Evolutionary conservation across 92 coral and sea anemone genomes (phyloP), one percentile per base, ranked within the genome.

Genomic region (Palythoa grandiflora): DNA sequence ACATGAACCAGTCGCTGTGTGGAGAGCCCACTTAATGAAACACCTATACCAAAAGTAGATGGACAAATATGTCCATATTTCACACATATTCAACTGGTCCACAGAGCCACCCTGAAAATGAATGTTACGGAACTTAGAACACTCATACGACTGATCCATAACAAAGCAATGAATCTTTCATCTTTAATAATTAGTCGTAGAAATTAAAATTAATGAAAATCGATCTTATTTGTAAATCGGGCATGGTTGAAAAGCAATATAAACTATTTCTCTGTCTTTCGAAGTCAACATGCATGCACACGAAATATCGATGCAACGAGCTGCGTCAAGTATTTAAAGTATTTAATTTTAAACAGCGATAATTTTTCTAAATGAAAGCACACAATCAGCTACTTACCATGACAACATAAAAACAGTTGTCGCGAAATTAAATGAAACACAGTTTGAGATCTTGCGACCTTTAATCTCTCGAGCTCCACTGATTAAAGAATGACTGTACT

Each of bases 11-110:
- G 98, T 96, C 8, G 96, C 95, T 61, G 90, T 81, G 76, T 96
- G 98, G 20, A 96, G 96, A 13, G 96, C 88, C 89, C 97, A 88
- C 74, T 96, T 96, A 72, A 96, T 84, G 36, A 96, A 90, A 60
- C 94, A 90, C 38, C 96, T 92, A 85, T 96, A 96, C 98, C 98
- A 96, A 92, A 93, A 96, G 89, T 86, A 96, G 78, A 96, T 76
- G 1, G 98, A 96, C 60, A 96, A 84, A 71, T 96, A 94, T 51
- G 79, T 79, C 98, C 98, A 94, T 16, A 91, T 61, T 39, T 94
- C 98, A 53, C 91, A 73, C 92, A 94, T 91, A 50, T 79, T 91
- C 68, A 77, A 48, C 91, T 94, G 90, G 60, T 93, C 94, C 20
- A 89, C 44, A 39, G 93, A 84, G 47, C 88, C 36, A 9, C 38